Base-by-base conservation (phyloP, 2,113 vertebrate genomes). In the Gopherus flavomarginatus region DNA sequence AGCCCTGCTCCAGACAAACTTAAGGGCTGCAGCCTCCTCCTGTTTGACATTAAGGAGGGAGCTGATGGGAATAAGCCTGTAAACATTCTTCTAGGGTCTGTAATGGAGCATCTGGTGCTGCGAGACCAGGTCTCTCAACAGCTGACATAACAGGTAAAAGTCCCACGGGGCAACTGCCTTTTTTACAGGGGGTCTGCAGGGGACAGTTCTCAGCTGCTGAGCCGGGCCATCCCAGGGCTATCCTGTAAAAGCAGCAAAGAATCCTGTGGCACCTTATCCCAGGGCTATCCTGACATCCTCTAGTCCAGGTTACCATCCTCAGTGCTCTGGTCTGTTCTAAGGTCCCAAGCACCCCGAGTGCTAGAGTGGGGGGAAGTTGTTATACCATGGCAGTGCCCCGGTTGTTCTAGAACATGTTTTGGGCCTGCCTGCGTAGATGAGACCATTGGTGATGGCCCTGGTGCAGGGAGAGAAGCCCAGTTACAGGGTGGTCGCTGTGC, bases 61-160 rank as follows among this genome's bases (percentile, higher is more conserved):
- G 31, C 72, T 9, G 19, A 42, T 24, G 69, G 38, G 21, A 75
- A 75, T 26, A 11, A 75, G 19, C 69, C 83, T n/a, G 53, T 92
- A 92, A 88, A 88, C 35, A 57, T 80, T 62, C 91, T 84, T 88
- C 81, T 80, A 86, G 91, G 89, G 81, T 72, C 42, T 84, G 59
- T 92, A 88, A 84, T 82, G 29, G 69, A 65, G 86, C 86, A 65
- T 88, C 81, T 79, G 86, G 91, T 69, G 47, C 19, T 16, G 72
- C 62, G 86, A 38, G 72, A 69, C 57, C 86, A 49, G 52, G 29
- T 49, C 27, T 31, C 65, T 72, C 81, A 88, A 88, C 91, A 92
- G 86, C 91, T 92, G 91, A 92, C 91, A 88, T 80, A 88, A 92
- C 86, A 92, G 91, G 91, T 92, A 88, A 84, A 79, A 52, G 59